phyloP scores from a whole-genome alignment of 35 echinoderm and acorn worm genomes.

The Hemicentrotus pulcherrimus region DNA sequence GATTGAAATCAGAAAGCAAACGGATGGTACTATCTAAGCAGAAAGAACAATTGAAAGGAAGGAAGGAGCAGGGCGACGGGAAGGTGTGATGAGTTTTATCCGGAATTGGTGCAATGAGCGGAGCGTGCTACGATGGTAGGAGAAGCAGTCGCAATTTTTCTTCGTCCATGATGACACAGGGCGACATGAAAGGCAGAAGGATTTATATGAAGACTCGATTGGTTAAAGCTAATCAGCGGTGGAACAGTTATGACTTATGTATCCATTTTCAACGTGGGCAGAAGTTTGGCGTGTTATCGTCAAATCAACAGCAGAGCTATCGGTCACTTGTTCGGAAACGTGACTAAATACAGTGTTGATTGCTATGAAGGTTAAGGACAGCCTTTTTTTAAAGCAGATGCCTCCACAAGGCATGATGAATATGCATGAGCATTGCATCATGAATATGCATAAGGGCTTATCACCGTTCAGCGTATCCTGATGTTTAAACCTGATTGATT shows the following conservation, averaged over 20 bases:
- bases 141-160: neutral
- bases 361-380: neutral
- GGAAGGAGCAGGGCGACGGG: neutral
- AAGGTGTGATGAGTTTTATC: neutral
- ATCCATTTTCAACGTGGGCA: neutral
- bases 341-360: neutral
- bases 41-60: neutral
- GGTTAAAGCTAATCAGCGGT: neutral
- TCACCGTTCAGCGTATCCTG: neutral
- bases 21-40: neutral
- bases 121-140: neutral
- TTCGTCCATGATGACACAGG: neutral
- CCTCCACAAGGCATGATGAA: neutral
- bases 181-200: neutral
- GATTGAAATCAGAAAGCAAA: neutral
- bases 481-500: neutral
- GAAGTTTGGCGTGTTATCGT: neutral
- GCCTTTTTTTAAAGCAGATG: neutral
- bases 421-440: neutral
- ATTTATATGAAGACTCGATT: neutral
- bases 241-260: neutral
- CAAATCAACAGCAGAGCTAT: neutral
- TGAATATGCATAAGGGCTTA: conserved; percentile 3
- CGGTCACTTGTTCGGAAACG: neutral
- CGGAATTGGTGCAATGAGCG: conserved; percentile 8